A percentile compares a stretch with the other conserved stretches of the same genome.
Conservation (phyloP, 2,113 vertebrate genomes). For the Numenius arquata region DNA sequence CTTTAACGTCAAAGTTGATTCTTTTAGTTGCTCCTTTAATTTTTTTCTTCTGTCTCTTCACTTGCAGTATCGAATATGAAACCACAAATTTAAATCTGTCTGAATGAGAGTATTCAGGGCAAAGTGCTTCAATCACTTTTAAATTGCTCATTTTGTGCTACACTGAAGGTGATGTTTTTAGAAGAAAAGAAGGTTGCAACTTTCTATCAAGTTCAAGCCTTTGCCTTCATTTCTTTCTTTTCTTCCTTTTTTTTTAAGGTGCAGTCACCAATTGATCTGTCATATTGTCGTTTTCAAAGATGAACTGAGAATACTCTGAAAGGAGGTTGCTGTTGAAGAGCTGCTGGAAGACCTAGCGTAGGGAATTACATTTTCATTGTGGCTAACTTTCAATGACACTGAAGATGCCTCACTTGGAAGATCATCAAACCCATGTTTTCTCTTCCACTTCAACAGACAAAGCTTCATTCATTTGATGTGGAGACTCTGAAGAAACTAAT, state of each 20-base stretch:
- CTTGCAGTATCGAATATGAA: conserved; percentile 20
- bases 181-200: conserved; percentile 44
- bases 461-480: conserved; percentile 41
- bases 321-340: conserved; percentile 22
- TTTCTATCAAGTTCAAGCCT: conserved; percentile 43
- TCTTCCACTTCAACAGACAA: conserved; percentile 48
- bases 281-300: conserved; percentile 42
- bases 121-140: conserved; percentile 45
- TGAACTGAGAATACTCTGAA: conserved; percentile 45
- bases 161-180: conserved; percentile 29
- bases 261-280: conserved; percentile 35
- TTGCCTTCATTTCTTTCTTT: neutral
- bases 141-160: conserved; percentile 61
- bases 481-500: conserved; percentile 52
- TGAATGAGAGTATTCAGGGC: conserved; percentile 14
- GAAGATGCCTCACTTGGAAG: conserved; percentile 46
- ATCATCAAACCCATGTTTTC: conserved; percentile 38
- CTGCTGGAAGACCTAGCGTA: conserved; percentile 14
- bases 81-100: conserved; percentile 43
- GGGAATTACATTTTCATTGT: conserved; percentile 62
- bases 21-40: conserved; percentile 38
- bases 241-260: neutral
- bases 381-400: conserved; percentile 39
- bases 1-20: conserved; percentile 41
- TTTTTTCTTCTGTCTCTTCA: conserved; percentile 27